phyloP scores from a whole-genome alignment of 2,113 vertebrate genomes.

The Cepphus grylle region DNA sequence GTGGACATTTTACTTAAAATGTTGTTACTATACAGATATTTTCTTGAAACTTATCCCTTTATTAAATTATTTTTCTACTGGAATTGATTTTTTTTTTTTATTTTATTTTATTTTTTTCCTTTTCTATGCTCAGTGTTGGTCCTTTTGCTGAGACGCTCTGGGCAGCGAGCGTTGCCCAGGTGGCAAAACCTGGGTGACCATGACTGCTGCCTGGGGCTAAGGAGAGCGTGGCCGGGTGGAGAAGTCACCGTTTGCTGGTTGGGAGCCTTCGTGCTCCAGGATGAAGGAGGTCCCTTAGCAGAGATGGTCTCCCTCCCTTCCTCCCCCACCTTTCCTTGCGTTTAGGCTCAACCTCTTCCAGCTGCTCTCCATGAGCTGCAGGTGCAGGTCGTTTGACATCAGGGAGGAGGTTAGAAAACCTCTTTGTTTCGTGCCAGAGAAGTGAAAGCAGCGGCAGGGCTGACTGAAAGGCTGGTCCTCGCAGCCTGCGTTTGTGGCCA shows the following conservation, averaged over 20 bases:
- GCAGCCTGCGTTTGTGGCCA: rapidly evolving
- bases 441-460: not conserved
- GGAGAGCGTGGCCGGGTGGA: not conserved
- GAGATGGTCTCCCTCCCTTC: not conserved
- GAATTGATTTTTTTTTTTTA: conserved; percentile 65
- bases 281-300: not conserved
- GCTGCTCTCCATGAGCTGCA: not conserved
- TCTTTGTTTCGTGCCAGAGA: not conserved
- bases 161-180: not conserved
- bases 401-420: not conserved
- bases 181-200: not conserved
- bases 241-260: not conserved
- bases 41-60: conserved; percentile 85
- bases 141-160: not conserved
- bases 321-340: not conserved
- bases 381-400: not conserved
- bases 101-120: conserved; percentile 63
- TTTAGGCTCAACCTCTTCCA: not conserved
- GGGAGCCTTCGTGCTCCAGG: not conserved
- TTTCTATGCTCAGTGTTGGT: conserved; percentile 59
- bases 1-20: conserved; percentile 78
- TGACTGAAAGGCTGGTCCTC: not conserved
- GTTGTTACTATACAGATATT: conserved; percentile 83
- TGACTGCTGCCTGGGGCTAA: not conserved
- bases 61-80: conserved; percentile 79